These are phyloP conservation scores for Apodemus sylvaticus DNA, from an alignment of 2,113 vertebrate species.

Conservation along the genomic window DNA sequence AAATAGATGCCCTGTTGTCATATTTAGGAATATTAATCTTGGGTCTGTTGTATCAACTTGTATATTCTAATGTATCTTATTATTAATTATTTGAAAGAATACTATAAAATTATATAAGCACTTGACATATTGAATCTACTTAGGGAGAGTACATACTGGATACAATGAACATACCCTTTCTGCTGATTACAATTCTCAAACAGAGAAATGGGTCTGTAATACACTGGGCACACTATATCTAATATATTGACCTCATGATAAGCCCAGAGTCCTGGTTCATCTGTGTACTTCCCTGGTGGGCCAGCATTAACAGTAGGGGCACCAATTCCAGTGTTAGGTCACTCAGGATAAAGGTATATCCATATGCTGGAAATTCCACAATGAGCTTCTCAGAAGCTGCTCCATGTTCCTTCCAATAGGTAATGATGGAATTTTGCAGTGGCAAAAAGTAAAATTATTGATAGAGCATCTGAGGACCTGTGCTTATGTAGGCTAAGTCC, in stretches of 20 bases:
- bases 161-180: background rate
- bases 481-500: background rate
- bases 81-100: background rate
- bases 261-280: constrained; percentile 84
- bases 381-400: constrained; percentile 88
- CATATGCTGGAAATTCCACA: constrained; percentile 89
- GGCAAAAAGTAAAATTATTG: fast-evolving
- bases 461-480: background rate
- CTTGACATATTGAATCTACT: too few relatives aligned
- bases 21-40: too few relatives aligned
- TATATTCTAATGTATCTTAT: background rate
- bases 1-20: too few relatives aligned
- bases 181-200: background rate
- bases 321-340: constrained; percentile 81
- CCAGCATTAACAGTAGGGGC: constrained; percentile 85
- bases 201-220: background rate
- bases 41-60: too few relatives aligned
- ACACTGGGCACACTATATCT: background rate
- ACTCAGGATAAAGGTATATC: constrained; percentile 85
- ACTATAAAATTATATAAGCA: background rate
- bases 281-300: constrained; percentile 85
- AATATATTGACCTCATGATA: constrained; percentile 81
- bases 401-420: constrained; percentile 88
- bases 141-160: background rate
- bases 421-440: constrained; percentile 87